Conservation (phyloP, 1,140 invertebrate species). For the Parapsyche elsis region DNA sequence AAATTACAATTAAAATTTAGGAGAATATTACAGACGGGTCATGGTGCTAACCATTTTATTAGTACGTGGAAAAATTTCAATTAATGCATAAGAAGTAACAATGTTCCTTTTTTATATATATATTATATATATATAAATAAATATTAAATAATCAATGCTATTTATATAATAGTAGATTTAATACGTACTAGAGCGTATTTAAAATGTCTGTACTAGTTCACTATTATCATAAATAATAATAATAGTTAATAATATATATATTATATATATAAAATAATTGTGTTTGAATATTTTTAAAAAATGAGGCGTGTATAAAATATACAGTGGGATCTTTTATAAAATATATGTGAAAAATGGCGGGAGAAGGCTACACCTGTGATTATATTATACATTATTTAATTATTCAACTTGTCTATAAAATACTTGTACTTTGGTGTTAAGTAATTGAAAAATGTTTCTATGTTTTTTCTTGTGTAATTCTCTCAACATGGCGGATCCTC, state of each 20-base stretch:
- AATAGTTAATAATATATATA: slow-evolving; percentile 36
- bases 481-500: slow-evolving; percentile 27
- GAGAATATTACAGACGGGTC: slow-evolving; percentile 56
- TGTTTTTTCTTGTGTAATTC: slow-evolving; percentile 40
- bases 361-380: slow-evolving; percentile 57
- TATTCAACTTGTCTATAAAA: slow-evolving; percentile 46
- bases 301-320: slow-evolving; percentile 45
- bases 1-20: slow-evolving; percentile 57
- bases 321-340: slow-evolving; percentile 46
- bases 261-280: slow-evolving; percentile 30
- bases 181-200: slow-evolving; percentile 56
- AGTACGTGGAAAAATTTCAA: slow-evolving; percentile 56
- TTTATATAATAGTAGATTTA: slow-evolving; percentile 52
- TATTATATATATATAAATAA: slow-evolving; percentile 45
- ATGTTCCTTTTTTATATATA: slow-evolving; percentile 57
- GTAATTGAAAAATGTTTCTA: slow-evolving; percentile 40
- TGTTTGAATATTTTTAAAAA: slow-evolving; percentile 42
- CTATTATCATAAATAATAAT: slow-evolving; percentile 48
- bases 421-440: slow-evolving; percentile 47
- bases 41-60: slow-evolving; percentile 57
- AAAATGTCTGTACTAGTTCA: slow-evolving; percentile 55
- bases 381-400: slow-evolving; percentile 54
- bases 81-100: slow-evolving; percentile 53
- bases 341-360: slow-evolving; percentile 44
- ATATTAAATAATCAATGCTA: slow-evolving; percentile 54